These are phyloP conservation scores for Drosophila conformis DNA, from an alignment of 2,888 invertebrate genomes.

Conservation along the genomic window DNA sequence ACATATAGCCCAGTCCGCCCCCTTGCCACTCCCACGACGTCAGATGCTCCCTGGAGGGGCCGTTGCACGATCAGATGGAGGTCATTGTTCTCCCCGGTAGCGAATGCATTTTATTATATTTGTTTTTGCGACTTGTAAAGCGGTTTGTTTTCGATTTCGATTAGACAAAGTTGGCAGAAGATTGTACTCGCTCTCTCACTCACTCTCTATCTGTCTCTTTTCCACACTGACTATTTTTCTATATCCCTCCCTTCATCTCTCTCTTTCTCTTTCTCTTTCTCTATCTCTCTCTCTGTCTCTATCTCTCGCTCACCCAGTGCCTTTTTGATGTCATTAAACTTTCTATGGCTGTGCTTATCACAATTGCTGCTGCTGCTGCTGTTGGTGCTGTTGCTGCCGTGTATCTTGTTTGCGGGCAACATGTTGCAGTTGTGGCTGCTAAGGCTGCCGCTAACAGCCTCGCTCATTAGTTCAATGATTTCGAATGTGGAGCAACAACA, in stretches of 20 bases:
- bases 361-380: constrained; percentile 35
- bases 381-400: constrained; percentile 35
- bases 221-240: background rate
- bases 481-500: constrained; percentile 68
- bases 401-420: constrained; percentile 34
- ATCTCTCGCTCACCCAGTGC: constrained; percentile 9
- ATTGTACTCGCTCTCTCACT: constrained; percentile 1
- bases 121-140: constrained; percentile 41
- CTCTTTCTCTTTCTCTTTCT: background rate
- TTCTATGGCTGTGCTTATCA: constrained; percentile 67
- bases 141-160: constrained; percentile 68
- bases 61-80: constrained; percentile 58
- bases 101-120: constrained; percentile 14
- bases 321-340: constrained; percentile 67
- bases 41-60: constrained; percentile 14
- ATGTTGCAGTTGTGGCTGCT: constrained; percentile 48
- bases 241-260: background rate
- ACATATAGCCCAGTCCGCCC: constrained; percentile 22
- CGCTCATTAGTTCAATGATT: constrained; percentile 72
- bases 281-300: background rate
- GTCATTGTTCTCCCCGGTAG: constrained; percentile 52
- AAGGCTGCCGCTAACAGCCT: constrained; percentile 38
- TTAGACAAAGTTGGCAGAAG: constrained; percentile 61
- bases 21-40: constrained; percentile 20
- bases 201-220: background rate